Evolutionary conservation across 2,888 invertebrate species (phyloP), one percentile per base, ranked within the genome.

Genomic region (Eutolmus rufibarbis): DNA sequence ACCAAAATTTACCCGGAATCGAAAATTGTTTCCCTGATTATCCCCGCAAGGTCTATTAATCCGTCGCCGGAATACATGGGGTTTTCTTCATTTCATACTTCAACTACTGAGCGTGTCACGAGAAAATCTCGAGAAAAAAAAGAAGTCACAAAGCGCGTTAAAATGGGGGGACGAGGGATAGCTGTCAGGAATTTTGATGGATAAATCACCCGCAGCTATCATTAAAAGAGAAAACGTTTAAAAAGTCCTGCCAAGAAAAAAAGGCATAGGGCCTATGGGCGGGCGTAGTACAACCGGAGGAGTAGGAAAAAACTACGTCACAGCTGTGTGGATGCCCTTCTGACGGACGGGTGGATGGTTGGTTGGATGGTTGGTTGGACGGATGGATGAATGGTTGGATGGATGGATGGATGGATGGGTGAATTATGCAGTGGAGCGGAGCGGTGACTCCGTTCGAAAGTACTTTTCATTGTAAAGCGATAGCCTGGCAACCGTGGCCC

Each of bases 101-200:
- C 66, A 66, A 66, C 66, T 66, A 66, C 66, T 66, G 66, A 66
- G 28, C 66, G 66, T 66, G 66, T 66, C 66, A 28, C 12, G 40
- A 77, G 77, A 77, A 77, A 40, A 40, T 77, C 19, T 77, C 37
- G 19, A 77, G 40, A 9, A 77, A 77, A 31, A 37, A 37, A 31
- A 31, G 5, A 37, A 66, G 66, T 74, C 82, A 82, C 37, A 57
- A 82, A 82, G 23, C 19, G 46, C 16, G 37, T 28, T 43, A 8
- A 14, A 28, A 2, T n/a, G 12, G 31, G 40, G 19, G 28, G 84
- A 5, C 8, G 9, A 16, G 43, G n/a, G 43, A 37, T 66, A 28
- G n/a, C 84, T 66, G 84, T 74, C 84, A 84, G 19, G 43, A 74
- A 84, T 84, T 84, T 84, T 84, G 84, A 84, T 84, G 84, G 84